phyloP scores from a whole-genome alignment of 2,888 invertebrate genomes.

The Agapostemon virescens region DNA sequence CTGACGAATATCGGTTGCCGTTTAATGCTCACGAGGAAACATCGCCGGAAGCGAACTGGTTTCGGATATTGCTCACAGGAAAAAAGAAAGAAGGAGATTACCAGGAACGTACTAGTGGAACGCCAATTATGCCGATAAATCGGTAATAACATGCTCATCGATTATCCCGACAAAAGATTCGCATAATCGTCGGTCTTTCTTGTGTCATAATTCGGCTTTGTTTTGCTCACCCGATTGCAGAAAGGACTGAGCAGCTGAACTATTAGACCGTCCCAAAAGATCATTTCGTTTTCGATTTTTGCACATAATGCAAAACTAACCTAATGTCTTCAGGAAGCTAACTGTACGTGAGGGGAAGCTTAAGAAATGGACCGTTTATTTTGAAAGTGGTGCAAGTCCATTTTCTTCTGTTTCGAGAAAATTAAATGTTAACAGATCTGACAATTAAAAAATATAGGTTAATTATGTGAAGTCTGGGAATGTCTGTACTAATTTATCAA shows the following conservation, averaged over 20 bases:
- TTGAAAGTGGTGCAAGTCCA: too few species aligned
- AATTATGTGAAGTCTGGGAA: too few species aligned
- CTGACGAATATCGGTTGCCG: conserved; percentile 40
- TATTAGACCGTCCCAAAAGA: neutral
- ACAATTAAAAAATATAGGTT: too few species aligned
- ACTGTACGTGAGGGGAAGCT: too few species aligned
- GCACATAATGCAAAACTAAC: too few species aligned
- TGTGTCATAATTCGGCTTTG: neutral
- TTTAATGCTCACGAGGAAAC: neutral
- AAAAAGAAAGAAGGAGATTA: neutral
- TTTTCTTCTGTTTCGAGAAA: too few species aligned
- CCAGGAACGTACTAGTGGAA: neutral
- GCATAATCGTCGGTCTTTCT: neutral
- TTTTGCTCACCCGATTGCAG: neutral
- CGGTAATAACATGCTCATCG: conserved; percentile 8
- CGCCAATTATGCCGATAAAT: conserved; percentile 8
- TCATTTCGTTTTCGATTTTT: neutral
- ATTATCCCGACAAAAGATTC: neutral
- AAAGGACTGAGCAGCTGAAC: neutral
- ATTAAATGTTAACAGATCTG: too few species aligned
- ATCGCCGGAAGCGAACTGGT: conserved; percentile 17
- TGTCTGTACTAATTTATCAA: too few species aligned
- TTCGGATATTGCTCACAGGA: neutral
- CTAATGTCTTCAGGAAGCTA: too few species aligned
- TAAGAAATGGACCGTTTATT: too few species aligned